A percentile compares a stretch with the other conserved stretches of the same genome.
These are phyloP conservation scores for Corvus hawaiiensis DNA, from an alignment of 2,113 vertebrate genomes.

Conservation along the genomic window DNA sequence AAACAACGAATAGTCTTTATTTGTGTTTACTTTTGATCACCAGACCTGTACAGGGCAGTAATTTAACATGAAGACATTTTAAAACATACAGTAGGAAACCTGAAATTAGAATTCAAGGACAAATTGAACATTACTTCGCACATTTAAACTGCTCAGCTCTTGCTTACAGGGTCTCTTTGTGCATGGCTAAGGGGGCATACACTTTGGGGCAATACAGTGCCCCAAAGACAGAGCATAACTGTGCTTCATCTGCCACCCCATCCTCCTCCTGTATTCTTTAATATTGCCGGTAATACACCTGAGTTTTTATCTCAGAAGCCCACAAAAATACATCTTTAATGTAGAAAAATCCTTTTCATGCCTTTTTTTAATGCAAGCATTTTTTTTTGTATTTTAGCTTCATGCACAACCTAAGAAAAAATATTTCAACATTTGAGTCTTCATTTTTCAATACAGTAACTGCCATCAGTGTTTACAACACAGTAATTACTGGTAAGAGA, in stretches of 20 bases:
- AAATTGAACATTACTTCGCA: not conserved
- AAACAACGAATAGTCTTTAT: not conserved
- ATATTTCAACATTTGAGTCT: not conserved
- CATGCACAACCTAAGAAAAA: not conserved
- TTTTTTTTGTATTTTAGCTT: not conserved
- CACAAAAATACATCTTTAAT: not conserved
- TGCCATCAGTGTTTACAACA: not conserved
- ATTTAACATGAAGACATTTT: not conserved
- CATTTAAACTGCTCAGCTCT: not conserved
- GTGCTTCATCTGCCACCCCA: not conserved
- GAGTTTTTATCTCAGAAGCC: not conserved
- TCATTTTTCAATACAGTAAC: not conserved
- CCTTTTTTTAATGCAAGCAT: not conserved
- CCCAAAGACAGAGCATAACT: not conserved
- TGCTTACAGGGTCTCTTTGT: not conserved
- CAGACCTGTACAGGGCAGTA: not conserved
- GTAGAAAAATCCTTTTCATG: not conserved
- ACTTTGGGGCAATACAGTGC: not conserved
- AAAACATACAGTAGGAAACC: not conserved
- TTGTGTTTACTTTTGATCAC: not conserved
- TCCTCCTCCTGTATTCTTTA: not conserved
- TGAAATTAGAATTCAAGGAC: not conserved
- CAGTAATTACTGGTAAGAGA: not conserved
- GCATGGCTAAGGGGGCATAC: not conserved
- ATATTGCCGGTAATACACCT: not conserved